Evolutionary conservation across 30 jellyfish, hydroid and myxozoan genomes (phyloP), one percentile per base, ranked within the genome.

Genomic region (Aurelia coerulea): DNA sequence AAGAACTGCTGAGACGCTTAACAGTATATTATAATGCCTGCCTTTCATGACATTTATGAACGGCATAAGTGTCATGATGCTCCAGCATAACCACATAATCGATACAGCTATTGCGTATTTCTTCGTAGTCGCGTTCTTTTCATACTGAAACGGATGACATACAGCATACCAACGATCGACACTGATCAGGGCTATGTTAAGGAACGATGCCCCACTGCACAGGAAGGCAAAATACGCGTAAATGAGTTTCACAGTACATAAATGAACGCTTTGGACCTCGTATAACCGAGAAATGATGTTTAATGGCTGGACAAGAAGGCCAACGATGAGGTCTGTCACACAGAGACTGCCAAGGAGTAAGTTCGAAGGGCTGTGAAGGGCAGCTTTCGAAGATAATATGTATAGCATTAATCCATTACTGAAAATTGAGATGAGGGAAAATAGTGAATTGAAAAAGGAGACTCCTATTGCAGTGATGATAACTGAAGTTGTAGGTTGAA

Each of bases 151-250:
- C 1, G 91, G 91, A 51, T 35, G 37, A 13, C 81, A 81, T 23
- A 81, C 84, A 3, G 91, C 91, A 46, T 81, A 81, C 49, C 69
- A 68, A 19, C 91, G 46, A 62, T 81, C 91, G 68, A 81, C 31
- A 68, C 91, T 81, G 51, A 81, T 81, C 5, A 81, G 69, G 46
- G 80, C 72, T 41, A 81, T 71, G 35, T 70, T 81, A 5, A 81
- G 68, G 31, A 68, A 81, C 72, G 91, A 81, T 62, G 91, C 91
- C 1, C 91, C 91, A 54, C 91, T 81, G 81, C 91, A 81, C 17
- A 81, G 68, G 60, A 81, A 68, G 52, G 84, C 91, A 54, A 81
- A 81, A 62, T 81, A 81, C 17, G 91, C 84, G 71, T 81, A 81
- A 9, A 59, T 42, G 50, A 81, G 91, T 71, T 81, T 81, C 15